These are phyloP conservation scores for Arctia plantaginis DNA, from an alignment of 2,888 invertebrate species.

Conservation along the genomic window DNA sequence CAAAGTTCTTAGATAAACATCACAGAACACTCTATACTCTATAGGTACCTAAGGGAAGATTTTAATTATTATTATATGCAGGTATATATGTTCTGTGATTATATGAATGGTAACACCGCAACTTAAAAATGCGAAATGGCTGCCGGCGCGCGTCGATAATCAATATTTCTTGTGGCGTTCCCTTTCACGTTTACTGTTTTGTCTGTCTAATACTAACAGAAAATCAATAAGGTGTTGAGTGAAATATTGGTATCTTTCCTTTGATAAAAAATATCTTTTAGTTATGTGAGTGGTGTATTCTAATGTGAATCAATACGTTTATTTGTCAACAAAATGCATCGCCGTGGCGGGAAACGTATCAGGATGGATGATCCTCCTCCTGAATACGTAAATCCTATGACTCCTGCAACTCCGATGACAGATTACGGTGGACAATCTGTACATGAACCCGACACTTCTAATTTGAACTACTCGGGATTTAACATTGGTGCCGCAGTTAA, in stretches of 20 bases:
- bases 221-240: slow-evolving; percentile 39
- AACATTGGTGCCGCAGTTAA: slow-evolving; percentile 71
- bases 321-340: slow-evolving; percentile 88
- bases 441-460: slow-evolving; percentile 83
- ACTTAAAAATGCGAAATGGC: slow-evolving; percentile 23
- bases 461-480: slow-evolving; percentile 78
- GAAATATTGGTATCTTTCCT: neutral
- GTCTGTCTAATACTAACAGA: neutral
- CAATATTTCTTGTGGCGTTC: slow-evolving; percentile 18
- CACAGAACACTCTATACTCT: too few species aligned
- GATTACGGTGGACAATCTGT: slow-evolving; percentile 85
- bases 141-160: slow-evolving; percentile 32
- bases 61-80: too few species aligned
- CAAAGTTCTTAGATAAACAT: too few species aligned
- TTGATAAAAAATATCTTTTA: slow-evolving; percentile 4
- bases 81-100: too few species aligned
- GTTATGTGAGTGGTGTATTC: slow-evolving; percentile 32
- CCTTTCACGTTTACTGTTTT: slow-evolving; percentile 17
- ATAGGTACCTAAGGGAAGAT: too few species aligned
- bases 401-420: slow-evolving; percentile 83
- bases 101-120: neutral
- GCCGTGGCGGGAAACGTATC: slow-evolving; percentile 94
- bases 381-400: slow-evolving; percentile 92
- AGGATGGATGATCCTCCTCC: slow-evolving; percentile 97
- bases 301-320: slow-evolving; percentile 5